Evolutionary conservation across 2,797 vertebrate species (phyloP), one percentile per base, ranked within the genome.

Genomic region (Sebastes taczanowskii): DNA sequence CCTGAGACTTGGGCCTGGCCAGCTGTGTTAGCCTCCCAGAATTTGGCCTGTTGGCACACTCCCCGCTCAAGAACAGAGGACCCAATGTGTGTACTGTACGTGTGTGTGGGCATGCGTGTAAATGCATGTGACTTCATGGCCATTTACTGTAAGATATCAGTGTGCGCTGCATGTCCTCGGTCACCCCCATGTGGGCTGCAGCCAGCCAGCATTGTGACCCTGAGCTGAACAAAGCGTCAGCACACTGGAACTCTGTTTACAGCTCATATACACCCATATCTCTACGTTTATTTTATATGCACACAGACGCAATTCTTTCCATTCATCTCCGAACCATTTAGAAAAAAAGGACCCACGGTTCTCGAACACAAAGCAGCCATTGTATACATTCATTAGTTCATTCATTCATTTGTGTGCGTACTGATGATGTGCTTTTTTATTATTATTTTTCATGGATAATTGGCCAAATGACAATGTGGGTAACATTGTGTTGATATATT

Each of bases 31-130:
- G 65, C 66, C 52, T 80, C 69, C 67, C 64, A 74, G 56, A 81
- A 25, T 29, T 18, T 68, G 52, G 67, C 70, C 80, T 34, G 35
- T 81, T 86, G 82, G 80, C 78, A 64, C 32, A 71, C 56, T 53
- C 67, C 32, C 70, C 2, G 10, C 60, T 79, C 20, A 70, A 63
- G 62, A 92, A 92, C 92, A 92, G 85, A 88, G 77, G 32, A 49
- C 29, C 53, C 30, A 29, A 18, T 46, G 58, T 35, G 42, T 64
- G 66, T 70, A 58, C 6, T 38, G 34, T 64, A 3, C 35, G 61
- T 64, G 61, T 62, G 82, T 88, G 82, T 90, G 38, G 80, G 68
- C 42, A n/a, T 38, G 49, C 29, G 52, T 63, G 53, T 67, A 52
- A 61, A 80, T 64, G 76, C 71, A 56, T 73, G 64, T 81, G 81